Evolutionary conservation across 1,140 invertebrate species (phyloP), one percentile per base, ranked within the genome.

Genomic region (Notospermus geniculatus): DNA sequence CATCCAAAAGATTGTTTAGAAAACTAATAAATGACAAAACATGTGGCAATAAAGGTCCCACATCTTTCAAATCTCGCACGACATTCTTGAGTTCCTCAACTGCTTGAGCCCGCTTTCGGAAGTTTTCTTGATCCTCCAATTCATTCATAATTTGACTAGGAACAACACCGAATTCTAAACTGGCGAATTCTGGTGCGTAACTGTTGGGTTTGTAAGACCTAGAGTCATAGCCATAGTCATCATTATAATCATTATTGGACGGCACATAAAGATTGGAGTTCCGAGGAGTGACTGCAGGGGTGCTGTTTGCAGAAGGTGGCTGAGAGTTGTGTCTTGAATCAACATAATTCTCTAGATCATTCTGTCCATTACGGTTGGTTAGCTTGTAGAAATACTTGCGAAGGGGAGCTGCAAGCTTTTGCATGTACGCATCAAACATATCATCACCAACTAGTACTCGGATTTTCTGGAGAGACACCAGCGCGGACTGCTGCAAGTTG

Each of bases 21-120:
- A 89, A 84, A 59, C 84, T 82, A 45, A 90, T 80, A 58, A 90
- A 84, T 55, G 86, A 83, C 59, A 85, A 83, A 66, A 89, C 80
- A 74, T 87, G 82, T 1, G 87, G 84, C 65, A 85, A 82, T 25
- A 89, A 78, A 54, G 63, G 66, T 27, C 60, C 63, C 55, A 79
- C 66, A 27, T 63, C 54, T 50, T 63, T 66, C 29, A 75, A 63
- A 23, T 72, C 71, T 58, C 66, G 60, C 25, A 82, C 60, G 54
- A 76, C 72, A 30, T 54, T 64, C 59, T 77, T 74, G 30, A 82
- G 65, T 55, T 78, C 73, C 54, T 80, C 79, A 36, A 81, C 74
- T 52, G 77, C 79, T 65, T 80, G 74, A 54, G 72, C 74, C 50
- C 78, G 57, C 17, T 71, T 69, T 53, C 75, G 71, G 57, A 78